Evolutionary conservation across 53 echinoderm and acorn worm species (phyloP), one percentile per base, ranked within the genome.

Genomic region (Paracentrotus lividus): DNA sequence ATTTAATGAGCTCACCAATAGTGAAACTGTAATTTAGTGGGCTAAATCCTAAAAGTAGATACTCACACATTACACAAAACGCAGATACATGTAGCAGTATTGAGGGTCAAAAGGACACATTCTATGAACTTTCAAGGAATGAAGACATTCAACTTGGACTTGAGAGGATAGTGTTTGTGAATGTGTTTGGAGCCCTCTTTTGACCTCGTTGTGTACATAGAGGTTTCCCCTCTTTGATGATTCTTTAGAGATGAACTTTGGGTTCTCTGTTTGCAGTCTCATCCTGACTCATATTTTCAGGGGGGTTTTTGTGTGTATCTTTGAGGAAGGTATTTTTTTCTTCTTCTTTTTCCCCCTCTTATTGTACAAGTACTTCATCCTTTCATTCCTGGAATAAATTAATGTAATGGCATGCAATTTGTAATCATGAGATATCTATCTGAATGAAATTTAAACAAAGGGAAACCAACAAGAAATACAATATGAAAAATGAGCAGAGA

Each of bases 121-220:
- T 47, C 47, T 44, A 78, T 1, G 10, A 42, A 42, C 18, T 76
- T 76, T 76, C 6, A 10, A 10, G 42, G 76, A 42, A 40, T 76
- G 4, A 42, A 42, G 13, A 81, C 7, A 42, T n/a, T 47, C n/a
- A n/a, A 81, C 81, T 47, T 86, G 57, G 86, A 86, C 86, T 86
- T 86, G 86, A 36, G 86, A 86, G 56, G 36, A 5, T 86, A 33
- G 26, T 86, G 55, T 86, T 86, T 86, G 86, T 56, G 40, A 86
- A 56, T 56, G 56, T 56, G 86, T 8, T 38, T 29, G 34, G 55
- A 86, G 86, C 86, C 86, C 86, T 86, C 86, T 86, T 6, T 86
- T 86, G 86, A 54, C 56, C 86, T 38, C 86, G 36, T 18, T 86
- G 86, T 86, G 86, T 55, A 86, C 86, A 86, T 56, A 86, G 56